Percentiles rank a stretch among this genome's conserved stretches.
Evolutionary conservation across 2,888 invertebrate genomes (phyloP).

Genomic region (Schizotus pectinicornis): DNA sequence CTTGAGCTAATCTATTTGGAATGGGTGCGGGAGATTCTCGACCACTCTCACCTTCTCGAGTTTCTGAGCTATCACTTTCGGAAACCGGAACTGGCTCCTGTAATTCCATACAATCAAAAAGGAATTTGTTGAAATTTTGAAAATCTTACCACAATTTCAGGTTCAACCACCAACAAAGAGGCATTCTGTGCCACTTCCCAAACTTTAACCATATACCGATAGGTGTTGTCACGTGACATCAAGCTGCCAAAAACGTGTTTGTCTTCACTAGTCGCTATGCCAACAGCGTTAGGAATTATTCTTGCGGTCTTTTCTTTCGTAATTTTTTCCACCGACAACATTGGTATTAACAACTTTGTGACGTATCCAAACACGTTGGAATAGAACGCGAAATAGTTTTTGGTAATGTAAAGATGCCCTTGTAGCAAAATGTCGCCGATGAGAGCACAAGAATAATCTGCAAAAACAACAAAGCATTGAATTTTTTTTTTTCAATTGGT

Average conservation of each 20-base stretch:
- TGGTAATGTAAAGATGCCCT: slow-evolving; percentile 92
- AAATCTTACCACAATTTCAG: slow-evolving; percentile 44
- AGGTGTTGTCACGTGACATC: slow-evolving; percentile 86
- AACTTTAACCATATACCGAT: slow-evolving; percentile 84
- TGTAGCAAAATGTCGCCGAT: slow-evolving; percentile 91
- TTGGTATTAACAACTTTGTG: slow-evolving; percentile 76
- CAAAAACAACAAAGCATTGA: slow-evolving; percentile 45
- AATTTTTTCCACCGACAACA: slow-evolving; percentile 82
- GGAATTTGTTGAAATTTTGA: slow-evolving; percentile 3
- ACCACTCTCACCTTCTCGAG: slow-evolving; percentile 50
- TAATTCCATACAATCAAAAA: not conserved
- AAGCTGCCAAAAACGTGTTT: slow-evolving; percentile 91
- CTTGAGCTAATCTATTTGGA: not conserved
- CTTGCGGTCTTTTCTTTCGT: slow-evolving; percentile 93
- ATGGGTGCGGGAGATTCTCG: slow-evolving; percentile 44
- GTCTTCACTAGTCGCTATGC: slow-evolving; percentile 82
- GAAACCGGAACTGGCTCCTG: slow-evolving; percentile 42
- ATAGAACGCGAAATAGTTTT: slow-evolving; percentile 95
- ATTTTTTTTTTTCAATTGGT: not conserved
- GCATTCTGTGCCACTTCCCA: slow-evolving; percentile 71
- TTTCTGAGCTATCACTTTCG: slow-evolving; percentile 48
- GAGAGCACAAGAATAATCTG: slow-evolving; percentile 91
- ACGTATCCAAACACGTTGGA: slow-evolving; percentile 95
- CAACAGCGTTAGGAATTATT: slow-evolving; percentile 94
- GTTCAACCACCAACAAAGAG: slow-evolving; percentile 45